phyloP scores from a whole-genome alignment of 92 coral and sea anemone species.

The Montipora capitata region DNA sequence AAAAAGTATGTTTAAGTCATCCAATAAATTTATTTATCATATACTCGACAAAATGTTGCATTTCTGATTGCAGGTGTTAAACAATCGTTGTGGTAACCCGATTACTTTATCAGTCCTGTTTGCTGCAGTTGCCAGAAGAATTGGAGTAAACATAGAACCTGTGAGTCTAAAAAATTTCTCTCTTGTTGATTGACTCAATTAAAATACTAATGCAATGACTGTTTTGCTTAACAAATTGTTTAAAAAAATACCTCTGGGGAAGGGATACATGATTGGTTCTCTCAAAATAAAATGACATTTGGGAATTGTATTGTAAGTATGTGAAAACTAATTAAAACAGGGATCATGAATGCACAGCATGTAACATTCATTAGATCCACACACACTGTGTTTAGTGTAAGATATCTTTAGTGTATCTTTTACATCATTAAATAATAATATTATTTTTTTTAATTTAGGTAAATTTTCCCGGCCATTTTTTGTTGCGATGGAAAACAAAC shows the following conservation, averaged over 20 bases:
- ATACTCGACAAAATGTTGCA: neutral
- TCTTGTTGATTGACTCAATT: neutral
- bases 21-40: too few relatives aligned
- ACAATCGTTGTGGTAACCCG: slow-evolving; percentile 86
- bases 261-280: too few relatives aligned
- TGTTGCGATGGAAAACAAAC: slow-evolving; percentile 84
- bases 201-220: neutral
- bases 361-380: too few relatives aligned
- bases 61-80: slow-evolving; percentile 72
- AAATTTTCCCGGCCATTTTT: slow-evolving; percentile 92
- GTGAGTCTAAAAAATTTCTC: slow-evolving; percentile 61
- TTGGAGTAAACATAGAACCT: slow-evolving; percentile 86
- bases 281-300: too few relatives aligned
- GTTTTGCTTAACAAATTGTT: too few relatives aligned
- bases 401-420: too few relatives aligned
- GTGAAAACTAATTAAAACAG: too few relatives aligned
- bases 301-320: too few relatives aligned
- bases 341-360: too few relatives aligned
- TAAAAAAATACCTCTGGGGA: too few relatives aligned
- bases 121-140: slow-evolving; percentile 85
- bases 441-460: slow-evolving; percentile 61
- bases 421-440: too few relatives aligned
- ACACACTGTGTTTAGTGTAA: too few relatives aligned
- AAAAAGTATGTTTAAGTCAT: neutral
- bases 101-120: slow-evolving; percentile 91